Evolutionary conservation across 2,888 invertebrate species (phyloP).

Genomic region (Cataglyphis cursor): DNA sequence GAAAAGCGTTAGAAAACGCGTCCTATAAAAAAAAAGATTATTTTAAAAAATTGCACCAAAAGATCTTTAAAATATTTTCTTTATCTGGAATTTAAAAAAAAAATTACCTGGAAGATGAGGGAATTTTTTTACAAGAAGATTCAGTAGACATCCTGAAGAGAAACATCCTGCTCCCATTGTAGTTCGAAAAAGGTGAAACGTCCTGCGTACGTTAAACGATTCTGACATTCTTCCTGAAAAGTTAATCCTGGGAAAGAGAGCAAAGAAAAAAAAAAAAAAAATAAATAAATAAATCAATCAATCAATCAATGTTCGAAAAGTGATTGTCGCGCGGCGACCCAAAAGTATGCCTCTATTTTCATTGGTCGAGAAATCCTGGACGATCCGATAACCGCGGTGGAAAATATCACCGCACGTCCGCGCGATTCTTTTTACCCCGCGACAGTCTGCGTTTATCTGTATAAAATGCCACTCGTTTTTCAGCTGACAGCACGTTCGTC

Average conservation of each 20-base stretch:
- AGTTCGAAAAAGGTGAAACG: not conserved
- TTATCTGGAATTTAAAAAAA: too few relatives aligned
- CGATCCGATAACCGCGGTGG: conserved; percentile 53
- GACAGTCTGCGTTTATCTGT: conserved; percentile 15
- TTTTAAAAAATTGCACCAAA: too few relatives aligned
- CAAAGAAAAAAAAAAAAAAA: not conserved
- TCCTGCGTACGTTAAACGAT: conserved; percentile 7
- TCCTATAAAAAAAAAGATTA: too few relatives aligned
- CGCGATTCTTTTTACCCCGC: conserved; percentile 56
- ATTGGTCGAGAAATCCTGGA: conserved; percentile 70
- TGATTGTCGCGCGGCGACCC: conserved; percentile 10
- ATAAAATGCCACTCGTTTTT: conserved; percentile 56
- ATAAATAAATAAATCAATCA: not conserved
- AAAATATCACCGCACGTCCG: conserved; percentile 72
- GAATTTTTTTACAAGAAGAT: too few relatives aligned
- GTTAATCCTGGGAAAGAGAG: not conserved
- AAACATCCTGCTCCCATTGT: not conserved
- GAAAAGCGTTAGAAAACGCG: too few relatives aligned
- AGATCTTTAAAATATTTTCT: too few relatives aligned
- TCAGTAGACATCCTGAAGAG: not conserved
- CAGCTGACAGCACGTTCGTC: conserved; percentile 42
- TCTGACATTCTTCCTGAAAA: not conserved
- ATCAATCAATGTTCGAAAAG: conserved; percentile 21
- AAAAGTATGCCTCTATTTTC: conserved; percentile 10
- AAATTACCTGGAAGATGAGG: too few relatives aligned